These are phyloP conservation scores for Mastomys natalensis DNA, from an alignment of 2,113 vertebrate species.

Conservation along the genomic window DNA sequence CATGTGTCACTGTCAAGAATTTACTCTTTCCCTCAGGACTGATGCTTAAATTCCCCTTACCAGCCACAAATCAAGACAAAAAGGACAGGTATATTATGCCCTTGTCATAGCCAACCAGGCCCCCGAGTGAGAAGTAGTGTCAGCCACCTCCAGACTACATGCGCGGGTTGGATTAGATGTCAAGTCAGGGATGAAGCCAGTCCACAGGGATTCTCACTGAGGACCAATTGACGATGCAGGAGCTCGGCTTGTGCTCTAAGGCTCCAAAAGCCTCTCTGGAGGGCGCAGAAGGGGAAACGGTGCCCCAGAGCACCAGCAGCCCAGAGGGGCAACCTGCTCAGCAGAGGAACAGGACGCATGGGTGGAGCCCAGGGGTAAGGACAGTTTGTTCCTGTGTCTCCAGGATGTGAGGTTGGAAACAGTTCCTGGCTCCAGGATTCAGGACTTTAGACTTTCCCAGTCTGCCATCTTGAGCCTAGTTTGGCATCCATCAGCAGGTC, in stretches of 20 bases:
- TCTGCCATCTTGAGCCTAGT: neutral
- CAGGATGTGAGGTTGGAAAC: neutral
- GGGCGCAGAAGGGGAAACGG: neutral
- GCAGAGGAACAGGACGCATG: neutral
- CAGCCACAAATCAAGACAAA: neutral
- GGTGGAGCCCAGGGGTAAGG: no score
- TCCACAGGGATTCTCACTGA: neutral
- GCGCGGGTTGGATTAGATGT: neutral
- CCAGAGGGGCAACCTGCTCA: no score
- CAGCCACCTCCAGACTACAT: neutral
- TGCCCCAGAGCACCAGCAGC: no score
- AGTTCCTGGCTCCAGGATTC: neutral
- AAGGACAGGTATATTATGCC: neutral
- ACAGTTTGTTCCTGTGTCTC: neutral
- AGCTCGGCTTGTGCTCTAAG: neutral
- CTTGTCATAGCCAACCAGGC: neutral
- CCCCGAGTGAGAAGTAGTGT: neutral
- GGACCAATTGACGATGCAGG: neutral
- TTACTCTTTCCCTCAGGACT: neutral
- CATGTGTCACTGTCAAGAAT: neutral
- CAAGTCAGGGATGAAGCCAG: neutral
- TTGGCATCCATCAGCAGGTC: neutral
- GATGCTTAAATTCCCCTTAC: neutral
- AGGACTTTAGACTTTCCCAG: neutral
- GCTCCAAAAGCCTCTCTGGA: neutral